phyloP scores from a whole-genome alignment of 2,888 invertebrate species.

The Cryptus viduatorius region DNA sequence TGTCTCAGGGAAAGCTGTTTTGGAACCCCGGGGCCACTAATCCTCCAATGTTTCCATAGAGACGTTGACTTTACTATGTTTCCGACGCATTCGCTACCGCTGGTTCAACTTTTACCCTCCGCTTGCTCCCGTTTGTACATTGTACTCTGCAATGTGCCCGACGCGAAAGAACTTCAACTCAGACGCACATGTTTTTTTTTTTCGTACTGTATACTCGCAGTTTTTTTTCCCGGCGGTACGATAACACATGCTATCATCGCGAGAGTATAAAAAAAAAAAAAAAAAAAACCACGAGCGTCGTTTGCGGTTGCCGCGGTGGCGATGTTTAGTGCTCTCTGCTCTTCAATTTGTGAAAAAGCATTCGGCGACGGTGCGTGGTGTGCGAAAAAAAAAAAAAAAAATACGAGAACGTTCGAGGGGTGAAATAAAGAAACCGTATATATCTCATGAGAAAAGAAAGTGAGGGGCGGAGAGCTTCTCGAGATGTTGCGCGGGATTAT shows the following conservation, averaged over 20 bases:
- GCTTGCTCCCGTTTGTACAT: neutral
- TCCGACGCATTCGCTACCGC: slow-evolving; percentile 20
- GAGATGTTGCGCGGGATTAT: neutral
- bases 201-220: slow-evolving; percentile 3
- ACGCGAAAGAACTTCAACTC: neutral
- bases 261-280: slow-evolving; percentile 22
- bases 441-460: neutral
- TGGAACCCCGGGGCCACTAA: slow-evolving; percentile 34
- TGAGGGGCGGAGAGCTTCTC: neutral
- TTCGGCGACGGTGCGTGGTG: slow-evolving; percentile 31
- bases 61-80: slow-evolving; percentile 53
- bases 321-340: slow-evolving; percentile 33
- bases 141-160: neutral
- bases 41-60: slow-evolving; percentile 60
- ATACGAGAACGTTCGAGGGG: neutral
- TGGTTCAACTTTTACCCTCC: slow-evolving; percentile 25
- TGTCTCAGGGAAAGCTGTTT: slow-evolving; percentile 33
- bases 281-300: neutral
- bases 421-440: neutral
- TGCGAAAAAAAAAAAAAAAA: neutral
- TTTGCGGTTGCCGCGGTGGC: slow-evolving; percentile 1
- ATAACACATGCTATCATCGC: slow-evolving; percentile 7
- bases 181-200: slow-evolving; percentile 31
- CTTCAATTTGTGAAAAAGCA: slow-evolving; percentile 62
- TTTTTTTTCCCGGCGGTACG: neutral